Conservation (phyloP, 2,888 invertebrate species). For the Calliphora vomitoria region DNA sequence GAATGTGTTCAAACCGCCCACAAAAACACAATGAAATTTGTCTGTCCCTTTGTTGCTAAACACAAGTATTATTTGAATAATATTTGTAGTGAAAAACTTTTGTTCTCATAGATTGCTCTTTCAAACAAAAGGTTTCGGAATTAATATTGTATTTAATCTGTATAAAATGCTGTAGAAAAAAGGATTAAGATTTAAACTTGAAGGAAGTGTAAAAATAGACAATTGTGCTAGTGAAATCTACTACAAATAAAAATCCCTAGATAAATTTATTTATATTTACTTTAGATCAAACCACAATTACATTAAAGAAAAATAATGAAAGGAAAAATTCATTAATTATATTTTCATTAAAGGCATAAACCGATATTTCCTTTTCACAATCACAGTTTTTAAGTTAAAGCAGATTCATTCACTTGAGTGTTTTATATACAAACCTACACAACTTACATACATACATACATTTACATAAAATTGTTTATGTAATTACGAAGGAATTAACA, state of each 20-base stretch:
- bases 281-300: neutral
- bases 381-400: neutral
- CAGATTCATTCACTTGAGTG: too few relatives aligned
- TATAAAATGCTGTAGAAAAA: neutral
- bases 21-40: neutral
- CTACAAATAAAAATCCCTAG: neutral
- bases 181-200: neutral
- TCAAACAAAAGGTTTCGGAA: neutral
- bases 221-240: neutral
- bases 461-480: neutral
- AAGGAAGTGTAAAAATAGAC: neutral
- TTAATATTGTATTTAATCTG: neutral
- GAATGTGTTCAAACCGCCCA: neutral
- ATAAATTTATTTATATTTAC: neutral
- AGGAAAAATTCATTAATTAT: neutral
- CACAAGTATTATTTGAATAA: neutral
- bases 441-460: neutral
- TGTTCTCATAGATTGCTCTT: neutral
- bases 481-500: slow-evolving; percentile 1
- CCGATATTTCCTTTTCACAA: neutral
- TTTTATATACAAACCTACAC: too few relatives aligned
- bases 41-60: too few relatives aligned
- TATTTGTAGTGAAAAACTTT: neutral
- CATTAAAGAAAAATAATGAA: neutral
- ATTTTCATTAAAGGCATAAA: neutral